A percentile compares a stretch with the other conserved stretches of the same genome.
Conservation (phyloP, 2,888 invertebrate genomes). For the Allophyes oxyacanthae region DNA sequence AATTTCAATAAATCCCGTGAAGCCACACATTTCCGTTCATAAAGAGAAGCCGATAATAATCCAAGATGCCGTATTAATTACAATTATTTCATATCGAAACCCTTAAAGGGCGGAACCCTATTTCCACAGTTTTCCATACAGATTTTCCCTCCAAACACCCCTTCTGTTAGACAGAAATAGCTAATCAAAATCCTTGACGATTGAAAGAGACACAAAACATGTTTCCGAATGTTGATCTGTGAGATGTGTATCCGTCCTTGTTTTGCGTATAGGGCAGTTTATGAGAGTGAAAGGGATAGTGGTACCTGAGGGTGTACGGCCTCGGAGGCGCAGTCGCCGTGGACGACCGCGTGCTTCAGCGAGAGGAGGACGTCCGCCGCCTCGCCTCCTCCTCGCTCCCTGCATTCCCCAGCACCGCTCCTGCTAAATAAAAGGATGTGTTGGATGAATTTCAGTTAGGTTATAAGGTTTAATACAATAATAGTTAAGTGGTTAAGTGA, state of each 20-base stretch:
- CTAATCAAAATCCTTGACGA: conserved; percentile 15
- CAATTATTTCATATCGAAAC: conserved; percentile 66
- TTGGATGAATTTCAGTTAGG: too few relatives aligned
- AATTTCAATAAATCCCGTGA: conserved; percentile 50
- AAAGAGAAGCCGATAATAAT: conserved; percentile 51
- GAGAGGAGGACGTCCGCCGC: conserved; percentile 97
- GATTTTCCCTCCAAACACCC: conserved; percentile 52
- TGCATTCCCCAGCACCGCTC: conserved; percentile 86
- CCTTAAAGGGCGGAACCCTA: conserved; percentile 47
- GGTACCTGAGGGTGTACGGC: conserved; percentile 87
- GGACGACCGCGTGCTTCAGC: conserved; percentile 96
- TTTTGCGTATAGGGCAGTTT: conserved; percentile 10
- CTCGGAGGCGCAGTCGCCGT: conserved; percentile 91
- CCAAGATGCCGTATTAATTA: conserved; percentile 75
- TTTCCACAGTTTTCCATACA: conserved; percentile 56
- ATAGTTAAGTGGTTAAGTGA: too few relatives aligned
- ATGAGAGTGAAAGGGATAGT: conserved; percentile 63
- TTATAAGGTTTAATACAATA: too few relatives aligned
- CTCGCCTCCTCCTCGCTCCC: conserved; percentile 90
- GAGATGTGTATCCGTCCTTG: conserved; percentile 47
- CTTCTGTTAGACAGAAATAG: conserved; percentile 54
- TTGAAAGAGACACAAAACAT: conserved; percentile 26
- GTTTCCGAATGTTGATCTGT: neutral
- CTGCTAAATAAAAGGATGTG: conserved; percentile 64
- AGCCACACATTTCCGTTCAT: conserved; percentile 40